These are phyloP conservation scores for Pachyseris speciosa DNA, from an alignment of 64 coral and sea anemone species.

Conservation along the genomic window DNA sequence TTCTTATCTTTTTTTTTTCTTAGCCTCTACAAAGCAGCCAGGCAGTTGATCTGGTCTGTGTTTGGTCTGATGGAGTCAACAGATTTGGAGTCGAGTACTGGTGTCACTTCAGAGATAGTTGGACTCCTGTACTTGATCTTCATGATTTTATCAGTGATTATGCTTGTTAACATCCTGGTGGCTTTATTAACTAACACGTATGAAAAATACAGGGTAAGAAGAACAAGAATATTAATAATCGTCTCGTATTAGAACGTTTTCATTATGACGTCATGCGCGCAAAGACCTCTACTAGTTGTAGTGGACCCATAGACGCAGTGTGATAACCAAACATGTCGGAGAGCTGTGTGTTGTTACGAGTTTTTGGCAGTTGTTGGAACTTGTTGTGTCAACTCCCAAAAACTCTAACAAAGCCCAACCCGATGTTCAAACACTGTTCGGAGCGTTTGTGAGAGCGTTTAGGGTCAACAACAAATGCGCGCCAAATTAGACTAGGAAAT, in stretches of 20 bases:
- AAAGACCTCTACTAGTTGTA: no score
- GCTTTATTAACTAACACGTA: slow-evolving; percentile 47
- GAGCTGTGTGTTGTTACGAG: no score
- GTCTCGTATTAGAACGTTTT: background rate
- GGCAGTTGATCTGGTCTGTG: slow-evolving; percentile 14
- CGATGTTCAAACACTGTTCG: no score
- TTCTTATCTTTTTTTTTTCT: background rate
- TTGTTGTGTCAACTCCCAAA: no score
- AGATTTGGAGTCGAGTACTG: background rate
- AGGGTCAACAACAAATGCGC: no score
- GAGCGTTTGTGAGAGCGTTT: no score
- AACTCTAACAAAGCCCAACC: no score
- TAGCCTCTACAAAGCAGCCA: background rate
- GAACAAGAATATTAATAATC: background rate
- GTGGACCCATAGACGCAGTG: no score
- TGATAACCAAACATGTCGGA: no score
- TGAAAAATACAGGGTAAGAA: slow-evolving; percentile 7
- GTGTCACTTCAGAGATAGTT: background rate
- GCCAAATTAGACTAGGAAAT: no score
- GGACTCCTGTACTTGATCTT: slow-evolving; percentile 3
- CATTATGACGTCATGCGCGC: background rate
- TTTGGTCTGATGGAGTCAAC: background rate
- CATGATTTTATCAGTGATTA: slow-evolving; percentile 38
- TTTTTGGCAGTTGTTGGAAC: no score
- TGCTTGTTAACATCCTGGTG: slow-evolving; percentile 53